These are phyloP conservation scores for Theretra japonica DNA, from an alignment of 2,888 invertebrate genomes.

Conservation along the genomic window DNA sequence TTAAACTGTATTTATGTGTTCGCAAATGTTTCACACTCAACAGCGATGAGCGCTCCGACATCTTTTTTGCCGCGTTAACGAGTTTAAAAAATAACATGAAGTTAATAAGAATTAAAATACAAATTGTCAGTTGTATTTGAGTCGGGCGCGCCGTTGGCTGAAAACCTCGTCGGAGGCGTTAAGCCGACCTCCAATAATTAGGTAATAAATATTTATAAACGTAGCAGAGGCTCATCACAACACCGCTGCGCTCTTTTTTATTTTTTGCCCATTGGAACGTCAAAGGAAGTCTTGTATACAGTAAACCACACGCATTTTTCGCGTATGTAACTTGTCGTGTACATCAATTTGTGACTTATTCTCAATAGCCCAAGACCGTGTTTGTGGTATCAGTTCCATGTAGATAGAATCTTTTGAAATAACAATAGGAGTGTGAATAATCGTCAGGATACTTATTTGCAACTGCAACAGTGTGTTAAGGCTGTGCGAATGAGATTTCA, in stretches of 20 bases:
- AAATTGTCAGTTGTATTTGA: constrained; percentile 45
- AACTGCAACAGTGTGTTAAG: constrained; percentile 52
- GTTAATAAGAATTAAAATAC: constrained; percentile 50
- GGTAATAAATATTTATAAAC: constrained; percentile 83
- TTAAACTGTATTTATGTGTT: neutral
- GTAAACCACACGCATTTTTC: constrained; percentile 38
- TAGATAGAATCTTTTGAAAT: constrained; percentile 37
- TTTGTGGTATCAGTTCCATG: constrained; percentile 31
- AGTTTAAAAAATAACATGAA: constrained; percentile 47
- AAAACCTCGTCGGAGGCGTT: constrained; percentile 59
- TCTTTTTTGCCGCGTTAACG: constrained; percentile 62
- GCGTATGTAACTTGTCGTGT: constrained; percentile 34
- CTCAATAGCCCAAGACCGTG: constrained; percentile 33
- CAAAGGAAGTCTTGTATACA: constrained; percentile 56
- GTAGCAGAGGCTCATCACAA: constrained; percentile 64
- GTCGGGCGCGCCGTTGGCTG: constrained; percentile 55
- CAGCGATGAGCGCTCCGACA: neutral
- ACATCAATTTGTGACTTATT: constrained; percentile 37
- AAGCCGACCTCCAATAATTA: constrained; percentile 72
- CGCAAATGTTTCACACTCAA: neutral
- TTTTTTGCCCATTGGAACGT: constrained; percentile 60
- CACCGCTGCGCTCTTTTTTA: constrained; percentile 52
- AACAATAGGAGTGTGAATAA: constrained; percentile 59
- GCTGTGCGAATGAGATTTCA: constrained; percentile 63
- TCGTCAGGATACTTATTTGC: constrained; percentile 65